Evolutionary conservation across 2,797 vertebrate genomes (phyloP), one percentile per base, ranked within the genome.

Genomic region (Pachyuromys duprasi): DNA sequence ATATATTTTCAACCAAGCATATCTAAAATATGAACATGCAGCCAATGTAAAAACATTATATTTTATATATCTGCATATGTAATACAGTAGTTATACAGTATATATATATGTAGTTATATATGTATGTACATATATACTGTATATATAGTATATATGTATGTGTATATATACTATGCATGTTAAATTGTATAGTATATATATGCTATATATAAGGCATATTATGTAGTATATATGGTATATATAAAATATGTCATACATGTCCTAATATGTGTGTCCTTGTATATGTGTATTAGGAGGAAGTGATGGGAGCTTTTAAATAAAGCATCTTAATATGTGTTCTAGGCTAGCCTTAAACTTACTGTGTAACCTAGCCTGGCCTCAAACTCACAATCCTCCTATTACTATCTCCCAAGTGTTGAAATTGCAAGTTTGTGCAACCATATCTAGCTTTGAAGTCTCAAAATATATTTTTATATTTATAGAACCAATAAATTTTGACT

Each of bases 21-120:
- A 94, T 60, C 69, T 39, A 82, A 96, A 96, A 36, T 36, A 55
- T n/a, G 9, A 93, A 81, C 31, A 89, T 22, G 31, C 17, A 87
- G 42, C 1, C 39, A 81, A 79, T 86, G 70, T 67, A 62, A 96
- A 91, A 82, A 75, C n/a, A 93, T 39, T 90, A 55, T 86, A 87
- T 87, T 70, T 75, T 49, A 24, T 74, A 69, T 36, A 55, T 70
- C 5, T 36, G 18, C 31, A 65, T 45, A 36, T 36, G 24, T 12
- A 57, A 36, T 60, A 24, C 57, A 82, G 24, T 82, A 62, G 76
- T 57, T 15, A n/a, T 55, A 33, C n/a, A 36, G 55, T 39, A 60
- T 36, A 60, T 60, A 33, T 39, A 20, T 72, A 36, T 36, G 53
- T 55, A 18, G 31, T 15, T n/a, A 79, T 55, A 53, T 79, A 82